Evolutionary conservation across 2,888 invertebrate species (phyloP).

Genomic region (Sisyra nigra): DNA sequence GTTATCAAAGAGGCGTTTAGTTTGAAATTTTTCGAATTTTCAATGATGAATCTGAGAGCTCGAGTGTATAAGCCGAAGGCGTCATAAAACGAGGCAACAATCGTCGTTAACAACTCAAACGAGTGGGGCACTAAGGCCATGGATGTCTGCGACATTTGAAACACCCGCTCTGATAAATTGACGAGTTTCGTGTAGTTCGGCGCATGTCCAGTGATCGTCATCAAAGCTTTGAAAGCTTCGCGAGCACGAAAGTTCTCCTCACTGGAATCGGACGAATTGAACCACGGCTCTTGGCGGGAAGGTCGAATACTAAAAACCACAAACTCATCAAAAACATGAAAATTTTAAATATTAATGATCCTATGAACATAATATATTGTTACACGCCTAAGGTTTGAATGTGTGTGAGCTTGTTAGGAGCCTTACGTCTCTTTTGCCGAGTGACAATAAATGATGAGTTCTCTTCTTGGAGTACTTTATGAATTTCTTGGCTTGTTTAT

Average conservation of each 20-base stretch:
- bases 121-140: constrained; percentile 26
- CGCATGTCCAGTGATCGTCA: constrained; percentile 75
- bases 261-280: constrained; percentile 56
- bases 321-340: no score
- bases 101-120: constrained; percentile 62
- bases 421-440: no score
- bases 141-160: constrained; percentile 13
- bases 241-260: constrained; percentile 71
- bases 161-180: constrained; percentile 57
- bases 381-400: no score
- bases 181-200: constrained; percentile 63
- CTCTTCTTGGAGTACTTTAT: no score
- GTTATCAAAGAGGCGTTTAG: constrained; percentile 37
- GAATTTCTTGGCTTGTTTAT: no score
- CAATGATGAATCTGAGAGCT: constrained; percentile 46
- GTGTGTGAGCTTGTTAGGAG: no score
- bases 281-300: constrained; percentile 61
- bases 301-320: no score
- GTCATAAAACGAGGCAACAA: constrained; percentile 91
- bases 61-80: constrained; percentile 86
- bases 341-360: no score
- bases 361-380: no score
- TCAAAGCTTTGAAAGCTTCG: constrained; percentile 70
- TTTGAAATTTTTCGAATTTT: constrained; percentile 10
- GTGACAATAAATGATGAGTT: no score